Conservation (phyloP, 2,113 vertebrate species). For the Hemichromis elongatus region DNA sequence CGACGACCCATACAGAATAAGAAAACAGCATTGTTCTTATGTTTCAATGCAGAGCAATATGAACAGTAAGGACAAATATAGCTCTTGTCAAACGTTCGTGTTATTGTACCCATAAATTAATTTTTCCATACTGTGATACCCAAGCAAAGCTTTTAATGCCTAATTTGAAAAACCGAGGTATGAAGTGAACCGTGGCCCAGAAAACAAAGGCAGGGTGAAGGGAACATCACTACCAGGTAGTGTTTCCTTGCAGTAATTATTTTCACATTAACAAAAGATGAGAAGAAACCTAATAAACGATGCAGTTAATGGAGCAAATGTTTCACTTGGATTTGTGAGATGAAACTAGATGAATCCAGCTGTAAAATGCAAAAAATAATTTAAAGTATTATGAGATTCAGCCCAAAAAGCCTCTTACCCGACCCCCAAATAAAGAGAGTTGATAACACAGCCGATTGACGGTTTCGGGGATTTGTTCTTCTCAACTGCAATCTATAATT, state of each 20-base stretch:
- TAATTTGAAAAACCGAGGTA: neutral
- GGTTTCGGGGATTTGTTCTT: neutral
- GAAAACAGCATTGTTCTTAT: neutral
- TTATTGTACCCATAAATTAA: neutral
- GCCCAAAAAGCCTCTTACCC: neutral
- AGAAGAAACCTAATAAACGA: neutral
- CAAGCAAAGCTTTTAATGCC: neutral
- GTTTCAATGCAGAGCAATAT: neutral
- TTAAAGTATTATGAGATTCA: neutral
- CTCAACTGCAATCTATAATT: neutral
- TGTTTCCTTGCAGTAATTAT: neutral
- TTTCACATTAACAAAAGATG: neutral
- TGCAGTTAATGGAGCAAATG: neutral
- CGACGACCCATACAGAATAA: neutral
- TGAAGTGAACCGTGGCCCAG: neutral
- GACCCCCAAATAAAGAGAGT: neutral
- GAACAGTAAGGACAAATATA: neutral
- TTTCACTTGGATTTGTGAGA: neutral
- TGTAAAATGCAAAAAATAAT: neutral
- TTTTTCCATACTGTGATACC: neutral
- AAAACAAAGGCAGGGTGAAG: neutral
- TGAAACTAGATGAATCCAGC: fast-evolving
- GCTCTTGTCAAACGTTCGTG: neutral
- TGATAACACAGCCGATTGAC: neutral
- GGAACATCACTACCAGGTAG: neutral